A percentile compares a stretch with the other conserved stretches of the same genome.
Conservation (phyloP, 2,113 vertebrate genomes). For the Varanus komodoensis region DNA sequence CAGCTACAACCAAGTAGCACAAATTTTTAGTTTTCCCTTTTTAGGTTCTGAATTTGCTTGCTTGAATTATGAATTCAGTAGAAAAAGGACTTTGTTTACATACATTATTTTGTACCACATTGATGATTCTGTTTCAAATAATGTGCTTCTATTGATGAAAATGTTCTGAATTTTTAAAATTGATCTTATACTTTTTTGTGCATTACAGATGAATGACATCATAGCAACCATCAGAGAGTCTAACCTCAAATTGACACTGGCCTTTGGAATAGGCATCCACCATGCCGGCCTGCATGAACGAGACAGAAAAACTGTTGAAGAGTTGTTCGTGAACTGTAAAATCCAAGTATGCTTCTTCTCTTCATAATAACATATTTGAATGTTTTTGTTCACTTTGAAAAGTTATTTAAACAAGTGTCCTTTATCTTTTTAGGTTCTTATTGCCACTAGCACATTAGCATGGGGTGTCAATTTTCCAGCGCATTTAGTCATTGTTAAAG, state of each 20-base stretch:
- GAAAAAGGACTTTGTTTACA: neutral
- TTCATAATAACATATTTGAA: neutral
- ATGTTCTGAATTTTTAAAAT: neutral
- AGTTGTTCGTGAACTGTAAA: conserved; percentile 98
- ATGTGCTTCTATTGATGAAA: neutral
- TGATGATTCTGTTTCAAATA: neutral
- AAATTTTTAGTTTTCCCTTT: conserved; percentile 5
- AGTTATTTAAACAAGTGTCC: conserved; percentile 56
- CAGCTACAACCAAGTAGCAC: neutral
- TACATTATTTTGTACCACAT: neutral
- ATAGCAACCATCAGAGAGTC: conserved; percentile 92
- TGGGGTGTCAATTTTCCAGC: conserved; percentile 99
- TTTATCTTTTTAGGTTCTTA: conserved; percentile 86
- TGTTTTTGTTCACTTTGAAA: conserved; percentile 57
- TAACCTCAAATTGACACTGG: conserved; percentile 95
- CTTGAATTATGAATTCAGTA: conserved; percentile 14
- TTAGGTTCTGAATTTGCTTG: conserved; percentile 14
- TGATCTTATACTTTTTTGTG: conserved; percentile 33
- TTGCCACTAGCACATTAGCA: conserved; percentile 97
- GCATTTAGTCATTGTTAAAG: conserved; percentile 97
- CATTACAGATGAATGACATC: conserved; percentile 89
- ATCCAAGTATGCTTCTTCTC: conserved; percentile 85
- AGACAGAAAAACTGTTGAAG: conserved; percentile 95
- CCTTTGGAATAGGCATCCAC: conserved; percentile 98
- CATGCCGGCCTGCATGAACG: conserved; percentile 95